Evolutionary conservation across 37 sponge, comb jelly and placozoan species (phyloP).

Genomic region (Dysidea cf. avara): DNA sequence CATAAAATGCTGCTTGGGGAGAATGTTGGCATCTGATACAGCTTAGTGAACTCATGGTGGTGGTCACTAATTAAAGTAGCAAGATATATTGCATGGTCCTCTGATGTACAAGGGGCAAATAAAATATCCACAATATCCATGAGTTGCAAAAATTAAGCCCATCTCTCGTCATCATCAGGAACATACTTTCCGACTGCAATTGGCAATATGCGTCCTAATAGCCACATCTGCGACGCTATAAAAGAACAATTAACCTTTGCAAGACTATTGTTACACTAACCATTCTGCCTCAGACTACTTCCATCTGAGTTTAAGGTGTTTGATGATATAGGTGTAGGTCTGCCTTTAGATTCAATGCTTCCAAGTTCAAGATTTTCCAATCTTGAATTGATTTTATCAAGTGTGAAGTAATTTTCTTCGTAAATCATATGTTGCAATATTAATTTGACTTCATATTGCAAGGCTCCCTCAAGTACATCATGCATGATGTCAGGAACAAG

Average conservation of each 20-base stretch:
- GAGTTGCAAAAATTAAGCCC: neutral
- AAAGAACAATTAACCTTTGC: no score
- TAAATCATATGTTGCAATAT: no score
- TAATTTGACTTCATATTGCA: conserved; percentile 21
- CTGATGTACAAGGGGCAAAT: neutral
- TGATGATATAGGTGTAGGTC: no score
- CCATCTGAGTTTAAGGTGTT: no score
- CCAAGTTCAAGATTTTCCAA: no score
- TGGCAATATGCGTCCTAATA: conserved; percentile 3
- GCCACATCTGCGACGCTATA: neutral
- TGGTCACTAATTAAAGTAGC: conserved; percentile 9
- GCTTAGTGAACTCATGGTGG: neutral
- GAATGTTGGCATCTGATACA: no score
- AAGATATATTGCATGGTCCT: conserved; percentile 3
- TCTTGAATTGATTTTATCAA: no score
- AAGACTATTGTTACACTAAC: no score
- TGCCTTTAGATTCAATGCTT: no score
- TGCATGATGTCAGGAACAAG: conserved; percentile 55
- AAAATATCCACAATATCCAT: neutral
- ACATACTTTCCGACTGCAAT: neutral
- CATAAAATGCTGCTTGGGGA: conserved; percentile 12
- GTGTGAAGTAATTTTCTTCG: no score
- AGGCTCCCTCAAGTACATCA: conserved; percentile 34
- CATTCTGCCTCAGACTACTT: no score
- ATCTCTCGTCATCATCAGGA: neutral